A percentile compares a stretch with the other conserved stretches of the same genome.
These are phyloP conservation scores for Isichthys henryi DNA, from an alignment of 2,113 vertebrate genomes.

Conservation along the genomic window DNA sequence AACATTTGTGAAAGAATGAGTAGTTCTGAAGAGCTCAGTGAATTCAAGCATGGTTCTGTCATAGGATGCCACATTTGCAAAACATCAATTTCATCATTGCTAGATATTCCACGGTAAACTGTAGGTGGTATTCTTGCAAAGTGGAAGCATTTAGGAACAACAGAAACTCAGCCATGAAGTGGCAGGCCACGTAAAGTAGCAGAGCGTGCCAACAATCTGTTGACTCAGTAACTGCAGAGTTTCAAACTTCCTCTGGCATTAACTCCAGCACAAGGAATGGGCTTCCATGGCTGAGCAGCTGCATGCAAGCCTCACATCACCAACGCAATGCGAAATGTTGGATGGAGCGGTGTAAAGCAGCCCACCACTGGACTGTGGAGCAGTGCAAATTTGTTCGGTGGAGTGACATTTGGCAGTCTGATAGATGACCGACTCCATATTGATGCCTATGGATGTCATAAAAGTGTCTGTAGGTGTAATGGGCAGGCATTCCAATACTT, in stretches of 20 bases:
- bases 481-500: neutral
- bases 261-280: neutral
- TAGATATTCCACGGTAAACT: neutral
- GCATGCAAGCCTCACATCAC: neutral
- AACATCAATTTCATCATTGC: neutral
- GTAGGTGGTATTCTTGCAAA: neutral
- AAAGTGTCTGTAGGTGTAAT: too few relatives aligned
- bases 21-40: neutral
- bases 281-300: neutral
- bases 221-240: neutral
- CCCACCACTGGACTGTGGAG: neutral
- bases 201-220: neutral
- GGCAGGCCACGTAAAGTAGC: neutral
- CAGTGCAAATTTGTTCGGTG: neutral
- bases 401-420: neutral
- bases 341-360: too few relatives aligned
- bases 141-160: neutral
- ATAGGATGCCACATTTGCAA: neutral
- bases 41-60: neutral
- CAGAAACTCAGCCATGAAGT: neutral
- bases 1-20: neutral
- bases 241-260: neutral
- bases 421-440: neutral
- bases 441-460: neutral
- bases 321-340: neutral